Percentiles rank a stretch among this genome's conserved stretches.
Evolutionary conservation across 2,888 invertebrate species (phyloP).

Genomic region (Pseudolycoriella hygida): DNA sequence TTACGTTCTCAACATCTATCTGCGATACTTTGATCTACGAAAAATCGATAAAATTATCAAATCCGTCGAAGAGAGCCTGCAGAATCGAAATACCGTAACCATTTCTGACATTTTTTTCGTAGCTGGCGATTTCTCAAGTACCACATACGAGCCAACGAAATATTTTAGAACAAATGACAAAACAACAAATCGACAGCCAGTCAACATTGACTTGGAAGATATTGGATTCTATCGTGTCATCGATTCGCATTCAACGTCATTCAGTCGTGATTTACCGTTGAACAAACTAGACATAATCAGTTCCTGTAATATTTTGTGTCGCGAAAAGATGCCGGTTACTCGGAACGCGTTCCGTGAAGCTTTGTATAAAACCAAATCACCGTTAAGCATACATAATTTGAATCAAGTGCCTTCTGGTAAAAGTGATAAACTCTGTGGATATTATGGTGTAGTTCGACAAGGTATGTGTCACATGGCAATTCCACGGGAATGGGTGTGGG

Average conservation of each 20-base stretch:
- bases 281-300: background rate
- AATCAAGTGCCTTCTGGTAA: conserved; percentile 2
- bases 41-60: conserved; percentile 4
- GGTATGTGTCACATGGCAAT: conserved; percentile 62
- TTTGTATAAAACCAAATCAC: conserved; percentile 1
- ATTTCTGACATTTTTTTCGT: conserved; percentile 18
- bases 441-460: conserved; percentile 43
- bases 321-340: conserved; percentile 2
- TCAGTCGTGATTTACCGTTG: background rate
- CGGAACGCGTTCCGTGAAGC: background rate
- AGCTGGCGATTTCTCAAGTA: conserved; percentile 22
- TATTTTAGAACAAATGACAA: background rate
- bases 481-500: conserved; percentile 72
- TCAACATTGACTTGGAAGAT: background rate
- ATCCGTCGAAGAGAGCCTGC: background rate
- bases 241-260: background rate
- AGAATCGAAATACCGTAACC: background rate
- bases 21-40: conserved; percentile 5
- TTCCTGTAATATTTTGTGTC: conserved; percentile 8
- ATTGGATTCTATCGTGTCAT: background rate
- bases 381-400: background rate
- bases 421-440: conserved; percentile 31
- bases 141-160: conserved; percentile 10
- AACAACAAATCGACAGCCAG: background rate
- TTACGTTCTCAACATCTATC: conserved; percentile 5